phyloP scores from a whole-genome alignment of 2,113 vertebrate species.

The Gracilinanus agilis region DNA sequence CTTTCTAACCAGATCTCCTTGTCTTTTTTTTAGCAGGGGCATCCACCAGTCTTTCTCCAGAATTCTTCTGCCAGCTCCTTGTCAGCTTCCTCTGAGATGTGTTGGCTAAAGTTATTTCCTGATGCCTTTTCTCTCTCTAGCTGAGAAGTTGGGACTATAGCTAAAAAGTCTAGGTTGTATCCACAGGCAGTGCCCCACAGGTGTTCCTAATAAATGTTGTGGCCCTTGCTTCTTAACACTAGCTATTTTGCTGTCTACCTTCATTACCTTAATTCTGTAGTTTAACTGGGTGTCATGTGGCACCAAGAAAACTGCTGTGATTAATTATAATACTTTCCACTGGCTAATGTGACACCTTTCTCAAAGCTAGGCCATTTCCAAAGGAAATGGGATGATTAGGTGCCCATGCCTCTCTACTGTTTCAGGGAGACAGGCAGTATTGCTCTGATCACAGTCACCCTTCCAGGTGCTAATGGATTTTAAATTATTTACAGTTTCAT shows the following conservation, averaged over 20 bases:
- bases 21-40: neutral
- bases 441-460: neutral
- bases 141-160: constrained; percentile 33
- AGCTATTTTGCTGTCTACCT: constrained; percentile 56
- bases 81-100: constrained; percentile 18
- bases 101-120: constrained; percentile 18
- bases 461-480: constrained; percentile 53
- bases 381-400: constrained; percentile 48
- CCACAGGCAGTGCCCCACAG: neutral
- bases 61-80: constrained; percentile 18
- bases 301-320: constrained; percentile 65
- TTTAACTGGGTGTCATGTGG: constrained; percentile 55
- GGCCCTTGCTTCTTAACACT: constrained; percentile 41
- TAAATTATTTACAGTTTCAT: constrained; percentile 69
- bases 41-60: constrained; percentile 9
- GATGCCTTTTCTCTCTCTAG: constrained; percentile 34
- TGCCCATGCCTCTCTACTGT: constrained; percentile 22
- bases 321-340: constrained; percentile 58
- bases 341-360: constrained; percentile 46
- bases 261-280: constrained; percentile 60
- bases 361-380: constrained; percentile 33
- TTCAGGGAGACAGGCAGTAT: constrained; percentile 18
- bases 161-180: constrained; percentile 46
- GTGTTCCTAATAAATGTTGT: constrained; percentile 5
- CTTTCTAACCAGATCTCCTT: neutral